These are phyloP conservation scores for Anomalospiza imberbis DNA, from an alignment of 2,797 vertebrate genomes.

Conservation along the genomic window DNA sequence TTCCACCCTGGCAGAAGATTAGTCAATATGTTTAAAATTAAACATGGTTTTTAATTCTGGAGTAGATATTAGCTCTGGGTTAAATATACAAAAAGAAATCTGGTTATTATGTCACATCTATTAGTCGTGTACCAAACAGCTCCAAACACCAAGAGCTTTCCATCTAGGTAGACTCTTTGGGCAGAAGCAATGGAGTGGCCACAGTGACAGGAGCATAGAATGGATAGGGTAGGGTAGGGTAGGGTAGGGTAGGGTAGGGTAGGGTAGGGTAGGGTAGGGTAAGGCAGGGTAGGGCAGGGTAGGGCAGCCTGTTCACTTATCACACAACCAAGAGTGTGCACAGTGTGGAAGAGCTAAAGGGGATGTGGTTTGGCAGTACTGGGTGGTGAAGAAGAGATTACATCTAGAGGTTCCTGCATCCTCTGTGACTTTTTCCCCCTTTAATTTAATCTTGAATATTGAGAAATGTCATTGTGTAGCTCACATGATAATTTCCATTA, in stretches of 20 bases:
- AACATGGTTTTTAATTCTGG: background rate
- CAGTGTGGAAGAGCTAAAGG: background rate
- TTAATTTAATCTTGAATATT: background rate
- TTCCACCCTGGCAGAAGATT: background rate
- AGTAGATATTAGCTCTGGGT: background rate
- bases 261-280: background rate
- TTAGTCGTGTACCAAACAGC: background rate
- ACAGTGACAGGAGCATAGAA: rapidly evolving
- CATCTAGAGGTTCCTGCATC: background rate
- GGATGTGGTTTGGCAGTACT: background rate
- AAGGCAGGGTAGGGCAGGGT: background rate
- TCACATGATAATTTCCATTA: background rate
- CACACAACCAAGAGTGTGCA: background rate
- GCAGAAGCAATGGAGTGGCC: background rate
- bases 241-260: background rate
- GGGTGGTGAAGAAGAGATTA: background rate
- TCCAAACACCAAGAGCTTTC: background rate
- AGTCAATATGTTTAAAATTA: background rate
- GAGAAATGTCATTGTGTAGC: background rate
- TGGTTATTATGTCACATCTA: background rate
- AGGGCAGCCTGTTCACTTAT: background rate
- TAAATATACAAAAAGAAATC: background rate
- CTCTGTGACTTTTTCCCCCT: background rate
- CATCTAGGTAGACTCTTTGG: background rate
- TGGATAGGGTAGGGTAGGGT: background rate